A percentile compares a stretch with the other conserved stretches of the same genome.
phyloP scores from a whole-genome alignment of 2,113 vertebrate species.

The Paracanthobrama guichenoti region DNA sequence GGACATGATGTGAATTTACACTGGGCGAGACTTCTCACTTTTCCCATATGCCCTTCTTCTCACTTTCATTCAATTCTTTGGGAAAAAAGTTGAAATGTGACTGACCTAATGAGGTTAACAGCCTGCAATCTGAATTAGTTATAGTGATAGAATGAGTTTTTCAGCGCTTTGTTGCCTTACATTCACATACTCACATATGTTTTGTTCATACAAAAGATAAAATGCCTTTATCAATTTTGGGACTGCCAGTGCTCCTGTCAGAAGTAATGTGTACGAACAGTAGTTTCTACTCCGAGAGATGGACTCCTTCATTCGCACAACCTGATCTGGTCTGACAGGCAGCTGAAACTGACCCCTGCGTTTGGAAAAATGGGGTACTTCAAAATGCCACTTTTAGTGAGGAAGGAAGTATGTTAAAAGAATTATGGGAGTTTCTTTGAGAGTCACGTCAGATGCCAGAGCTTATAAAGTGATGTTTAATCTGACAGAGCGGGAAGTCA shows the following conservation, averaged over 20 bases:
- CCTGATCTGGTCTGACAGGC: conserved; percentile 28
- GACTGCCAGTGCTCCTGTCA: not conserved
- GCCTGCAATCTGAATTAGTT: conserved; percentile 28
- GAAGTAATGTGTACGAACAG: not conserved
- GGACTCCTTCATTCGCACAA: conserved; percentile 27
- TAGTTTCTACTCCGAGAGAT: not conserved
- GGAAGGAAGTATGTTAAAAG: not conserved
- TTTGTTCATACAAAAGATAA: not conserved
- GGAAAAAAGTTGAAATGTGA: not conserved
- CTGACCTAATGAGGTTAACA: conserved; percentile 12
- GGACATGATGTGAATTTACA: conserved; percentile 52
- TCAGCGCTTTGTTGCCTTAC: not conserved
- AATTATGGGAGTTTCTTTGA: not conserved
- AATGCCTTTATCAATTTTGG: not conserved
- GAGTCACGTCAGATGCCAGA: not conserved
- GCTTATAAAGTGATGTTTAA: conserved; percentile 9
- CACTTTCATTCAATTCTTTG: conserved; percentile 12
- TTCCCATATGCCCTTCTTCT: conserved; percentile 18
- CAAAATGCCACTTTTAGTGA: not conserved
- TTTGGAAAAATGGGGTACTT: conserved; percentile 20
- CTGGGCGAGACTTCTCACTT: not conserved
- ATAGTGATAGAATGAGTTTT: not conserved
- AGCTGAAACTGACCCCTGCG: conserved; percentile 31
- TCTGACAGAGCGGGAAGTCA: conserved; percentile 23
- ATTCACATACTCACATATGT: not conserved